These are phyloP conservation scores for Synergus gifuensis DNA, from an alignment of 2,888 invertebrate species.

Conservation along the genomic window DNA sequence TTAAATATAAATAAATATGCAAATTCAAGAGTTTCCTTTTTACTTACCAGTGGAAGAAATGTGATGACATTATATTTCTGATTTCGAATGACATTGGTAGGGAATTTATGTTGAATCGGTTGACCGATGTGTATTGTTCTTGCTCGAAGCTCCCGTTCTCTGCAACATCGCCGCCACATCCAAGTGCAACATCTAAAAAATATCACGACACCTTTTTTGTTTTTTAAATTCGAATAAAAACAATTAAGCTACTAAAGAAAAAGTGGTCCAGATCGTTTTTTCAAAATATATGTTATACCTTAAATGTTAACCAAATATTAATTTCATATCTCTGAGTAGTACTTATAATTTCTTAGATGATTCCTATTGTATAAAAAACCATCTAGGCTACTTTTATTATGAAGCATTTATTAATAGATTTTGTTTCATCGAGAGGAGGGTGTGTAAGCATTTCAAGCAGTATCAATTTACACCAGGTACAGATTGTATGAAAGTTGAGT, in stretches of 20 bases:
- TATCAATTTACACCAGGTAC: not conserved
- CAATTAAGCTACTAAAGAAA: not conserved
- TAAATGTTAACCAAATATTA: too few relatives aligned
- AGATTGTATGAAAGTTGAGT: not conserved
- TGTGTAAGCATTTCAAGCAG: conserved; percentile 30
- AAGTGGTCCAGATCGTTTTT: conserved; percentile 1
- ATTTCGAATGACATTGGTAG: conserved; percentile 97
- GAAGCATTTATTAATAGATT: not conserved
- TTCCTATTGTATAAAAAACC: not conserved
- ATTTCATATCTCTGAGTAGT: not conserved
- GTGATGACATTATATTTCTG: conserved; percentile 97
- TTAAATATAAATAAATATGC: too few relatives aligned
- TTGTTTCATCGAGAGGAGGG: not conserved
- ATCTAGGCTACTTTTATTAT: not conserved
- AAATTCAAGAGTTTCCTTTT: not conserved
- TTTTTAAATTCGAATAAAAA: not conserved
- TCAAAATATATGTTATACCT: too few relatives aligned
- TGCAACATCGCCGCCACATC: conserved; percentile 86
- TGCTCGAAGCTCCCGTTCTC: conserved; percentile 86
- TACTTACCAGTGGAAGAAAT: conserved; percentile 86
- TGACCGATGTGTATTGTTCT: conserved; percentile 89
- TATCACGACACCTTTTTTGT: not conserved
- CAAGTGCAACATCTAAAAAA: conserved; percentile 86
- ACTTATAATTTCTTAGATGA: not conserved
- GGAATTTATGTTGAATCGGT: conserved; percentile 89